Evolutionary conservation across 2,888 invertebrate species (phyloP), one percentile per base, ranked within the genome.

Genomic region (Tipula confusa): DNA sequence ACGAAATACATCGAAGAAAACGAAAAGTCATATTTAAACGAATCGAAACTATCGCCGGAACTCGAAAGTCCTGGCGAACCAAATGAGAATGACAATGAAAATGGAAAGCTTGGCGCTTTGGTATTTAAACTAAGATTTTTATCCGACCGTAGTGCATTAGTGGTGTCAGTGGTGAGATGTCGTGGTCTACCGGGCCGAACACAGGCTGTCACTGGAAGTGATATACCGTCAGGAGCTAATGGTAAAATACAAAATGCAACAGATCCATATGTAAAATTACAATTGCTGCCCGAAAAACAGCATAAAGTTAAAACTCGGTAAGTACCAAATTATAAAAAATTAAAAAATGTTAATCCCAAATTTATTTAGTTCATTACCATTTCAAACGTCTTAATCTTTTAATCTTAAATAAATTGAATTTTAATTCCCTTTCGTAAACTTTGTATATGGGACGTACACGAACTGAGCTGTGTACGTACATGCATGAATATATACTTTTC

Each of bases 251-350:
- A 89, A 86, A 86, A 88, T 1, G 89, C 89, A 24, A 90, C 90
- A 2, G 99, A 99, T 91, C 99, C 99, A 0, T 99, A 99, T 89
- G 98, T 99, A 43, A 99, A 99, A 90, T 92, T 99, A 84, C 99
- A 98, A 89, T 92, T 99, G 48, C 91, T 99, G 86, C 99, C 99
- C 0, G 99, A 99, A 87, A 98, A 98, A 89, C 97, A 97, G 88
- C 98, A 98, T 89, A 97, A 98, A 89, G 98, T 98, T 84, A 98
- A 98, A 91, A 98, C 98, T 84, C 92, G 91, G 92, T 92, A 43
- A 86, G 85, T 84, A 64, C 7, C 5, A 43, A 15, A 18, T 64
- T 43, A 5, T 3, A n/a, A 0, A 5, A 6, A n/a, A n/a, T 43
- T 43, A 43, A 36, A 36, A 36, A 36, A 36, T 36, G 5, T 36